A percentile compares a stretch with the other conserved stretches of the same genome.
Evolutionary conservation across 2,797 vertebrate species (phyloP).

Genomic region (Ctenopoma multispine): DNA sequence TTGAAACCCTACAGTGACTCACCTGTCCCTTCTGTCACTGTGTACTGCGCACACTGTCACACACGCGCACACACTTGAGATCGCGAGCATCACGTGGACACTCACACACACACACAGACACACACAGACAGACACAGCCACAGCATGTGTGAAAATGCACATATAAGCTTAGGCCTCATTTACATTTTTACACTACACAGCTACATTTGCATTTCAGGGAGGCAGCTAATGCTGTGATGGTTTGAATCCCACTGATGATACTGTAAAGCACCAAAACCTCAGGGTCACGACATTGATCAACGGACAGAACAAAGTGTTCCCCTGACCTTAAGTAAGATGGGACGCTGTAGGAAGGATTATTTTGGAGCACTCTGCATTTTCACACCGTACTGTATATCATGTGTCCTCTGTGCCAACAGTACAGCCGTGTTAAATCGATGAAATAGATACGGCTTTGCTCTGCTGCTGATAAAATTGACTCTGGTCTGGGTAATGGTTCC

Average conservation of each 20-base stretch:
- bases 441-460: neutral
- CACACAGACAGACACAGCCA: neutral
- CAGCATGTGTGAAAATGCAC: neutral
- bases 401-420: too few species aligned
- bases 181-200: neutral
- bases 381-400: too few species aligned
- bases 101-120: neutral
- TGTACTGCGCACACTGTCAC: neutral
- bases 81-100: neutral
- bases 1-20: conserved; percentile 78
- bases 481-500: conserved; percentile 1
- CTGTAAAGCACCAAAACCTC: neutral
- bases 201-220: neutral
- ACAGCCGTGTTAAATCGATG: conserved; percentile 3
- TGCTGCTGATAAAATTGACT: neutral
- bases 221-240: neutral
- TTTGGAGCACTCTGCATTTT: too few species aligned
- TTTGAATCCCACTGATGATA: neutral
- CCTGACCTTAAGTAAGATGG: neutral
- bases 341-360: neutral
- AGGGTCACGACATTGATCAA: neutral
- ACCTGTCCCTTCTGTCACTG: conserved; percentile 74
- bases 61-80: neutral
- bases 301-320: neutral
- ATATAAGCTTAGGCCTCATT: too few species aligned